Base-by-base conservation (phyloP, 2,888 invertebrate genomes). In the Brachylomia viminalis region DNA sequence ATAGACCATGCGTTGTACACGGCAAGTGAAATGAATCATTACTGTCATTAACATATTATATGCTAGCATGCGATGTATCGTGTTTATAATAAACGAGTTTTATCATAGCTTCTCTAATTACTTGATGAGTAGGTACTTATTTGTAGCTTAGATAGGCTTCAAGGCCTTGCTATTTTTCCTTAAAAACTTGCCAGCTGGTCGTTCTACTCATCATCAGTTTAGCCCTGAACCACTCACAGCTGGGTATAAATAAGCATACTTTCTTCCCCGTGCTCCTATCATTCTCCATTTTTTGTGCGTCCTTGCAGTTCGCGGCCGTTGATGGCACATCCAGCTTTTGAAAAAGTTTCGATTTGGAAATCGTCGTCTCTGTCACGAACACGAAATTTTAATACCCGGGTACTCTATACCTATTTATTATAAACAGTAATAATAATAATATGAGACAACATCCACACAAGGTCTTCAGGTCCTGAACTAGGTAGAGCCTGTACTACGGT, bases 1-100 rank as follows among this genome's bases (percentile, higher is more conserved):
- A 27, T 64, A 38, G 76, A 27, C 65, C 15, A 27, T 52, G 42
- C 42, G 64, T 66, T 77, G 11, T n/a, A 52, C 70, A 45, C 59
- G 65, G 15, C 58, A 49, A 62, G 42, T 66, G 38, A 75, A 71
- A 72, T 75, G 72, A 75, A 47, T 81, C 59, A 61, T 38, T 38
- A 33, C 54, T 61, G 59, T 82, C 56, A 72, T 82, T 72, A 74
- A 69, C 72, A 85, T 82, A 81, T 75, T 80, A 68, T 68, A 42
- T 68, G 33, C 20, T 10, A 61, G 49, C 83, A 85, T 85, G 83
- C 85, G 49, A 83, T 68, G 42, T 77, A n/a, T 65, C 85, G 85
- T 85, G 77, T 65, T 61, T 73, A 42, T 71, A 66, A 72, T 61
- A 85, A 84, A 72, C 69, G 56, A 38, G 82, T 67, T 84, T 75